Evolutionary conservation across 2,113 vertebrate species (phyloP).

Genomic region (Sylvicapra grimmia): DNA sequence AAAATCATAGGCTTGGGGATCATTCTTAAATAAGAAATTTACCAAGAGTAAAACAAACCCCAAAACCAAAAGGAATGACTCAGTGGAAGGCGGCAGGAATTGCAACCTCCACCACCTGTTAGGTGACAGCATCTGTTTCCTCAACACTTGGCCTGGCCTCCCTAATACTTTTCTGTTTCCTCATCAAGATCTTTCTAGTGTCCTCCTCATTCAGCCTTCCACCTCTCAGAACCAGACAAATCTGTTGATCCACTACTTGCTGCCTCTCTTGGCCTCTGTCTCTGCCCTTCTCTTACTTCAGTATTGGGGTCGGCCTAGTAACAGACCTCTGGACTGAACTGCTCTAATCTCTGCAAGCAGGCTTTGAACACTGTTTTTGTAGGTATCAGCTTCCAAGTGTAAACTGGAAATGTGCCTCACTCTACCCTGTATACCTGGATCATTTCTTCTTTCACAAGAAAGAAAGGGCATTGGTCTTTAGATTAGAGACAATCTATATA

Average conservation of each 20-base stretch:
- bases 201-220: not conserved
- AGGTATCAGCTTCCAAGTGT: not conserved
- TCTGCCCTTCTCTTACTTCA: not conserved
- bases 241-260: not conserved
- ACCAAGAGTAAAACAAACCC: not conserved
- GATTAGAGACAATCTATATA: not conserved
- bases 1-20: not conserved
- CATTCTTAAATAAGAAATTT: not conserved
- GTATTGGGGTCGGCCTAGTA: rapidly evolving
- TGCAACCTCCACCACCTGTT: not conserved
- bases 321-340: not conserved
- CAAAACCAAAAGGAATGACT: not conserved
- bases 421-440: not conserved
- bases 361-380: not conserved
- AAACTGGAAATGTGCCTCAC: not conserved
- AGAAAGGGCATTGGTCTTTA: not conserved
- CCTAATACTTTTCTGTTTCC: not conserved
- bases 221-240: not conserved
- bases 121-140: not conserved
- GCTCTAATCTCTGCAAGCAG: not conserved
- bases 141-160: not conserved
- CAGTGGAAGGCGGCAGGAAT: not conserved
- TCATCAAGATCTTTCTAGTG: not conserved
- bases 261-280: not conserved
- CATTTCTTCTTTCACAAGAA: not conserved